Evolutionary conservation across 2,888 invertebrate genomes (phyloP), one percentile per base, ranked within the genome.

Genomic region (Chirona hameri): DNA sequence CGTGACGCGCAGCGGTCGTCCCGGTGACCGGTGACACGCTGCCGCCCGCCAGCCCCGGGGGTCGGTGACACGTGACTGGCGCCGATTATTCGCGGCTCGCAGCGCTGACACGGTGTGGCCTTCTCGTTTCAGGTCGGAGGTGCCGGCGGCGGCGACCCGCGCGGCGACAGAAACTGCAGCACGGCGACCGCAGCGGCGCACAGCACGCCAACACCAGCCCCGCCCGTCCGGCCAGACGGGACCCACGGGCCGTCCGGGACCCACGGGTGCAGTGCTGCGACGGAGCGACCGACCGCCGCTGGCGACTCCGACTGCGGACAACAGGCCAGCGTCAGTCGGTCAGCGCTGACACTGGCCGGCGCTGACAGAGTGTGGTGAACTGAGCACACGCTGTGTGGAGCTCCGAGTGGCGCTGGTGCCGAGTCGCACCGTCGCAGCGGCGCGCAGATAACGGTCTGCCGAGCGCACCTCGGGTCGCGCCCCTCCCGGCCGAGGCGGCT

Each of bases 101-200:
- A 69, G 72, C 69, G 31, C 29, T 72, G 18, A 72, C 27, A 7
- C 31, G 0, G 18, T 18, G 72, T 27, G 31, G 18, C 72, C 72
- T 72, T 72, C 72, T 72, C 29, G 72, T 72, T 72, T 27, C 72
- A 72, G 72, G 72, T 72, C 72, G 31, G 72, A 72, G 72, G 72
- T 72, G 31, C 18, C 72, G 31, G 12, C 72, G 65, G 24, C 65
- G 10, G 27, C 27, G 27, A 27, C 27, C 65, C 65, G 27, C 65
- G 27, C 65, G 3, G 60, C n/a, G 65, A 21, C 60, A 4, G 31
- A 72, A 18, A 72, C 72, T 31, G 72, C 18, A 29, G 72, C 7
- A 10, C 72, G 31, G 31, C 72, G 31, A 31, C 72, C 5, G 72
- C 31, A 72, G 31, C 72, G 31, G 72, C 72, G 18, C 31, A 69